A percentile compares a stretch with the other conserved stretches of the same genome.
Conservation (phyloP, 2,888 invertebrate genomes). For the Tenodera sinensis region DNA sequence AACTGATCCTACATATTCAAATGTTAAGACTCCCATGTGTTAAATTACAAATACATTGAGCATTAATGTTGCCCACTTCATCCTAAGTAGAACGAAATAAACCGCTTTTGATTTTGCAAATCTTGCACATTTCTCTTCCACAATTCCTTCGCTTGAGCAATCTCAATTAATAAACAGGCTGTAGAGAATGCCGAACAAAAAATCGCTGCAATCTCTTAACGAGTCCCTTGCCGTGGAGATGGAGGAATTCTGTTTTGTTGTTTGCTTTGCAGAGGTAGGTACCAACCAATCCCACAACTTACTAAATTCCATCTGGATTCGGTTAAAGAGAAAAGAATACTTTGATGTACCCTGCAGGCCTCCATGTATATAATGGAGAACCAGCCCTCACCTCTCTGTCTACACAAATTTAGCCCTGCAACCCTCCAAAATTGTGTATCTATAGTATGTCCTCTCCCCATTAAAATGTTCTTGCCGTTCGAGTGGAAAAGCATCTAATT, state of each 20-base stretch:
- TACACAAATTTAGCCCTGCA: not conserved
- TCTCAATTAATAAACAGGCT: not conserved
- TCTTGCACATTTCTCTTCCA: not conserved
- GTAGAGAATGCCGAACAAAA: not conserved
- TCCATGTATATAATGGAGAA: not conserved
- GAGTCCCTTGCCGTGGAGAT: not conserved
- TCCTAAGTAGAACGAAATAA: too few species aligned
- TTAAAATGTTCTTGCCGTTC: not conserved
- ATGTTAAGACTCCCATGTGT: too few species aligned
- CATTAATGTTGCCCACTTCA: too few species aligned
- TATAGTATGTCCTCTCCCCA: not conserved
- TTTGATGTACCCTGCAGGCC: not conserved
- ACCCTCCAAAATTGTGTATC: not conserved
- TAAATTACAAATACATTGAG: too few species aligned
- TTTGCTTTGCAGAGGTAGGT: not conserved
- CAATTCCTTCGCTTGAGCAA: not conserved
- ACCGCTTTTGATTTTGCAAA: not conserved
- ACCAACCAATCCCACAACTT: not conserved
- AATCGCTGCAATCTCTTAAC: not conserved
- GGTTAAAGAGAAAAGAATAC: not conserved
- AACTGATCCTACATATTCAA: too few species aligned
- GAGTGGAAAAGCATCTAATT: conserved; percentile 2
- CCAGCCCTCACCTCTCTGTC: not conserved
- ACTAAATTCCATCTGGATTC: not conserved
- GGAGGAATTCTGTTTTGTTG: not conserved